Conservation (phyloP, 2,113 vertebrate genomes). For the Embiotoca jacksoni region DNA sequence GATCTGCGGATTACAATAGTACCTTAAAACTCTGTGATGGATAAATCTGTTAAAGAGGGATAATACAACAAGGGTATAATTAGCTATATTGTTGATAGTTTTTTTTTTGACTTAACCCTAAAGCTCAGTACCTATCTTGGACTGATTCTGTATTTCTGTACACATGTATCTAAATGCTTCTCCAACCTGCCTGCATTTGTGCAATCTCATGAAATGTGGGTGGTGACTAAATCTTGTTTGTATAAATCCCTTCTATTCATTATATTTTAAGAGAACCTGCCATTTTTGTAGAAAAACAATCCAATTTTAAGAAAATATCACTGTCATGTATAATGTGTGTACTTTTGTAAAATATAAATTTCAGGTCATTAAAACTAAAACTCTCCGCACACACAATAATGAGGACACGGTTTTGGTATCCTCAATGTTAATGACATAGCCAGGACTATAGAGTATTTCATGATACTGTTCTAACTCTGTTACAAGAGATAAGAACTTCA, state of each 20-base stretch:
- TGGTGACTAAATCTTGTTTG: not conserved
- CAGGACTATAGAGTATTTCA: not conserved
- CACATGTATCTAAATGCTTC: not conserved
- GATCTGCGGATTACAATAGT: conserved; percentile 54
- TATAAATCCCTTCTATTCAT: not conserved
- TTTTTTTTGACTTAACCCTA: conserved; percentile 7
- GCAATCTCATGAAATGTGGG: not conserved
- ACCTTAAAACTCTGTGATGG: conserved; percentile 42
- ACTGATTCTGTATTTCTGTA: not conserved
- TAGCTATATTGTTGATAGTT: conserved; percentile 11
- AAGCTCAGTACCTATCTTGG: not conserved
- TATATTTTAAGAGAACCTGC: not conserved
- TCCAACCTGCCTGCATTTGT: not conserved
- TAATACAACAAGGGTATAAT: conserved; percentile 44
- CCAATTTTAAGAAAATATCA: no score
- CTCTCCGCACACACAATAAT: not conserved
- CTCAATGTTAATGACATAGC: not conserved
- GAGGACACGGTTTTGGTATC: not conserved
- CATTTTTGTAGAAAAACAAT: no score
- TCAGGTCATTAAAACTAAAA: no score
- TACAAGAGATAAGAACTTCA: conserved; percentile 3
- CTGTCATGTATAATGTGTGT: no score
- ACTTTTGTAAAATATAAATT: no score
- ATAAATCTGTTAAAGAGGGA: conserved; percentile 39
- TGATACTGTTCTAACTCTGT: not conserved